A percentile compares a stretch with the other conserved stretches of the same genome.
Conservation (phyloP, 1,140 invertebrate genomes). For the Scaptomyza pallida region DNA sequence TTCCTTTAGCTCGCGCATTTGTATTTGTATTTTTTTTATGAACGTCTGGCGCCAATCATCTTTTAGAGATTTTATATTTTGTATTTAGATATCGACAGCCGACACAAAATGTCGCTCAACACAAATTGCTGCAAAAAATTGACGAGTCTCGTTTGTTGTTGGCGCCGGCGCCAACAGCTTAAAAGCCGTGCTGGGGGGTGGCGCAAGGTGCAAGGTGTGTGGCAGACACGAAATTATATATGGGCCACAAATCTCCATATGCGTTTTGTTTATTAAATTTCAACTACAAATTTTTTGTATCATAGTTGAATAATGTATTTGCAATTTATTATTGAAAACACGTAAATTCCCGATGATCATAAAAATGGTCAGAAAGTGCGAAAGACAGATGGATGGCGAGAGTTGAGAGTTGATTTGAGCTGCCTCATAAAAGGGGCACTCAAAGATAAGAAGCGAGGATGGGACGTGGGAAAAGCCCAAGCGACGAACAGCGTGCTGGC, state of each 20-base stretch:
- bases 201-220: too few relatives aligned
- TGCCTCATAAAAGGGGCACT: conserved; percentile 53
- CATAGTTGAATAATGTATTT: too few relatives aligned
- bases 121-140: conserved; percentile 30
- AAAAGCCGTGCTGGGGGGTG: too few relatives aligned
- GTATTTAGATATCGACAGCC: conserved; percentile 2
- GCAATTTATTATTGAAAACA: conserved; percentile 18
- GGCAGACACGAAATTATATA: too few relatives aligned
- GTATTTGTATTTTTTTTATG: conserved; percentile 49
- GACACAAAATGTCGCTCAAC: conserved; percentile 42
- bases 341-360: conserved; percentile 56
- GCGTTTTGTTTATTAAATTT: too few relatives aligned
- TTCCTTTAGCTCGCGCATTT: too few relatives aligned
- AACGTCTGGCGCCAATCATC: conserved; percentile 68
- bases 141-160: conserved; percentile 6
- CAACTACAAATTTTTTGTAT: too few relatives aligned
- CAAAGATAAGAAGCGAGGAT: conserved; percentile 1
- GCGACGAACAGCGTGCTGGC: background rate
- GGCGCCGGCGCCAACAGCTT: conserved; percentile 32
- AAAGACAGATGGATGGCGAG: conserved; percentile 37
- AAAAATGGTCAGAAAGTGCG: conserved; percentile 40
- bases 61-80: conserved; percentile 10
- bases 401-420: conserved; percentile 5
- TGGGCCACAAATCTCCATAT: too few relatives aligned
- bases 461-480: conserved; percentile 59